Conservation (phyloP, 2,113 vertebrate species). For the Gopherus flavomarginatus region DNA sequence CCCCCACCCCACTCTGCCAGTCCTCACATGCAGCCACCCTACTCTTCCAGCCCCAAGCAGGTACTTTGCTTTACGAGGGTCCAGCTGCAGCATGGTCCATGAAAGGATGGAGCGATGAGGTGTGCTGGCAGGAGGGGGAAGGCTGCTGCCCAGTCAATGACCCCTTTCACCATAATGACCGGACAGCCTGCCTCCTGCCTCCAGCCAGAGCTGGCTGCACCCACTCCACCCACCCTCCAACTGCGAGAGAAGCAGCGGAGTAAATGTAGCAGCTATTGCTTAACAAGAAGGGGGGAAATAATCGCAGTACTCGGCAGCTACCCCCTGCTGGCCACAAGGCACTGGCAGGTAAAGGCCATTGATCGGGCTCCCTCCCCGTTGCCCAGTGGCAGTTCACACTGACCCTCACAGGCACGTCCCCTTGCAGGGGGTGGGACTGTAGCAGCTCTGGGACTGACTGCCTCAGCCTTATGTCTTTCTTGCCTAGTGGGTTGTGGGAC, state of each 20-base stretch:
- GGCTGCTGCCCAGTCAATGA: not conserved
- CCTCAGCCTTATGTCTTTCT: not conserved
- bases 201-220: not conserved
- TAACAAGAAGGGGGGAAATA: not conserved
- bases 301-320: not conserved
- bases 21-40: not conserved
- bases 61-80: not conserved
- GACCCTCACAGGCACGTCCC: not conserved
- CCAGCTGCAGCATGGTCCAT: too few species aligned
- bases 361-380: not conserved
- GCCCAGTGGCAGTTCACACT: not conserved
- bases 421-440: not conserved
- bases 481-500: not conserved
- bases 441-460: not conserved
- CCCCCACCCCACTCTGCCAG: not conserved
- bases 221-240: not conserved
- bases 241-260: not conserved
- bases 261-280: not conserved
- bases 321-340: not conserved
- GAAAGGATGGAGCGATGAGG: too few species aligned
- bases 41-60: not conserved
- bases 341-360: not conserved
- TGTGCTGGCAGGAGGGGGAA: not conserved
- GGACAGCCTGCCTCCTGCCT: not conserved
- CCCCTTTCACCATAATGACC: not conserved